Conservation (phyloP, 2,113 vertebrate species). For the Dicentrarchus labrax region DNA sequence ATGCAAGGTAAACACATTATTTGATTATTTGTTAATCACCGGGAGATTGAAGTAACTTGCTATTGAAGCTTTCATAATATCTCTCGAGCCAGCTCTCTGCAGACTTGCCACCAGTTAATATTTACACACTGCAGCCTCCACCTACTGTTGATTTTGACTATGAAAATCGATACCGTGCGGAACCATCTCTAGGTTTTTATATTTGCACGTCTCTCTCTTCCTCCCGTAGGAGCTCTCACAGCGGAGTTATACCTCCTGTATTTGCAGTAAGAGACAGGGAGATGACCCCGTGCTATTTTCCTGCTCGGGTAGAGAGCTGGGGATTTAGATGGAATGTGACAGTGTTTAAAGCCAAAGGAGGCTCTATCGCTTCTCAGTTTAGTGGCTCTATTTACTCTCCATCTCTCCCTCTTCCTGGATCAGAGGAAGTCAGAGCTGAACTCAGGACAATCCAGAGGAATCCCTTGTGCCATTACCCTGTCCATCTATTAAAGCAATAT, state of each 20-base stretch:
- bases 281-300: conserved; percentile 63
- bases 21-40: neutral
- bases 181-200: conserved; percentile 51
- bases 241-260: conserved; percentile 46
- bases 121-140: conserved; percentile 47
- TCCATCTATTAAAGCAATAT: conserved; percentile 56
- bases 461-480: conserved; percentile 28
- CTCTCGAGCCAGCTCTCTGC: conserved; percentile 10
- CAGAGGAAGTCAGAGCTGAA: conserved; percentile 48
- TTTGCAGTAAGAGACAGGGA: conserved; percentile 57
- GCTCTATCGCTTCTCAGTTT: conserved; percentile 56
- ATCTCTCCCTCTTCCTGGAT: conserved; percentile 29
- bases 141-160: conserved; percentile 43
- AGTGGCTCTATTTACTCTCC: conserved; percentile 58
- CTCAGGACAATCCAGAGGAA: conserved; percentile 40
- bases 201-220: conserved; percentile 33
- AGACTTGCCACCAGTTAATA: conserved; percentile 41
- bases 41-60: neutral
- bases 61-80: conserved; percentile 14
- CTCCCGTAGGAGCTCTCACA: conserved; percentile 36
- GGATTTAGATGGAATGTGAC: conserved; percentile 77
- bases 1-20: neutral
- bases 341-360: conserved; percentile 69
- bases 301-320: conserved; percentile 52
- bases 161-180: conserved; percentile 64